These are phyloP conservation scores for Tiliacea aurago DNA, from an alignment of 2,888 invertebrate species.

Conservation along the genomic window DNA sequence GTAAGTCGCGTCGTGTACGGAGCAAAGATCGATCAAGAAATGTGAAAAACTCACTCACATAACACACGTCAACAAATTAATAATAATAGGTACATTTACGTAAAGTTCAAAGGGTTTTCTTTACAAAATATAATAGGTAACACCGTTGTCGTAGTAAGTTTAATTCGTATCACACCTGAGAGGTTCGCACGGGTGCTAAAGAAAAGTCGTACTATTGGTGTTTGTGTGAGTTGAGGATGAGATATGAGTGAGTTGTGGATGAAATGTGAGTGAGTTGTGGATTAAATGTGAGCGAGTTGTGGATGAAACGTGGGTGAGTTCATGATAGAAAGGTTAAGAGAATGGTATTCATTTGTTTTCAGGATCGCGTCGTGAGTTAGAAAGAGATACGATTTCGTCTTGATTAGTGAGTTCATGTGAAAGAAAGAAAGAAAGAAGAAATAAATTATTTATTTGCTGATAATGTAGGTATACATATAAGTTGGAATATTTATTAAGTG, in stretches of 20 bases:
- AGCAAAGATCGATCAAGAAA: neutral
- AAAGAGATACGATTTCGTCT: neutral
- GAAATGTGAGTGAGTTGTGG: neutral
- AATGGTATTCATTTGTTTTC: neutral
- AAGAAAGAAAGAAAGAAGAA: too few relatives aligned
- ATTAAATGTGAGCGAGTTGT: neutral
- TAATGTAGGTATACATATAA: too few relatives aligned
- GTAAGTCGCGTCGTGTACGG: neutral
- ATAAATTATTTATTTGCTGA: too few relatives aligned
- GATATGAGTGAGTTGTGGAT: neutral
- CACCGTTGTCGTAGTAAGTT: slow-evolving; percentile 47
- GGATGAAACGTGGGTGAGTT: neutral
- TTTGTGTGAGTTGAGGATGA: neutral
- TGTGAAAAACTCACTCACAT: neutral
- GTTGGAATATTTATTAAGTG: too few relatives aligned
- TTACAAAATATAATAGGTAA: slow-evolving; percentile 51
- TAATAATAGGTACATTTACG: slow-evolving; percentile 14
- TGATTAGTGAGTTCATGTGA: neutral
- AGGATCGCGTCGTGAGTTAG: neutral
- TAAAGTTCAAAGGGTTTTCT: slow-evolving; percentile 49
- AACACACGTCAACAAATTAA: slow-evolving; percentile 21
- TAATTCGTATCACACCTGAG: slow-evolving; percentile 61
- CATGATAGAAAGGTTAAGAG: neutral
- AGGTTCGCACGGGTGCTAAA: slow-evolving; percentile 61
- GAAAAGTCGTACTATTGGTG: slow-evolving; percentile 21